Evolutionary conservation across 2,113 vertebrate species (phyloP).

Genomic region (human): DNA sequence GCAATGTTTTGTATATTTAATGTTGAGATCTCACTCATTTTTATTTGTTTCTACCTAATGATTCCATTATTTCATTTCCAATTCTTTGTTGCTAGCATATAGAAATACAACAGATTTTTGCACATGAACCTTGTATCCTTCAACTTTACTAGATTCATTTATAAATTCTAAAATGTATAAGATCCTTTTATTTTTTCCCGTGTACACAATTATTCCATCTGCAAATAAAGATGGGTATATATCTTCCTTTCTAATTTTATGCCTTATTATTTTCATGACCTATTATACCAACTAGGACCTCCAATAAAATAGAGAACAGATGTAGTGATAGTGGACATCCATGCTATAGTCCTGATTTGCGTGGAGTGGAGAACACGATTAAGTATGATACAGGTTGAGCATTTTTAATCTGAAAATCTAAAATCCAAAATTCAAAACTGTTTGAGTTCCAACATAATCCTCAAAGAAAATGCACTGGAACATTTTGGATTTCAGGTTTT

Average conservation of each 20-base stretch:
- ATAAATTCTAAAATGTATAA: not conserved
- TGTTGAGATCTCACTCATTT: not conserved
- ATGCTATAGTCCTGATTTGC: not conserved
- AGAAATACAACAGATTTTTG: not conserved
- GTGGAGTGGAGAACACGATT: not conserved
- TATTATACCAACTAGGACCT: not conserved
- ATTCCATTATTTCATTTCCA: not conserved
- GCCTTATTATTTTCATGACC: not conserved
- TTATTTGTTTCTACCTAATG: not conserved
- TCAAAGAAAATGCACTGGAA: not conserved
- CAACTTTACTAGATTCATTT: not conserved
- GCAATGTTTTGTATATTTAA: not conserved
- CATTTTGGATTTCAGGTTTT: not conserved
- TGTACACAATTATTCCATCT: not conserved
- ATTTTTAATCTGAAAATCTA: not conserved
- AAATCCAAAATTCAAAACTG: not conserved
- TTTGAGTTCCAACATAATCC: not conserved
- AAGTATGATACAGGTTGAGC: not conserved
- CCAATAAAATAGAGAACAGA: not conserved
- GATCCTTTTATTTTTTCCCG: not conserved
- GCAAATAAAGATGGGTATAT: not conserved
- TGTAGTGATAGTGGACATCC: not conserved
- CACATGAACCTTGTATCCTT: not conserved
- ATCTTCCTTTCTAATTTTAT: not conserved
- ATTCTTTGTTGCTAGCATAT: not conserved